Percentiles rank a stretch among this genome's conserved stretches.
phyloP scores from a whole-genome alignment of 2,113 vertebrate genomes.

The Tapirus terrestris region DNA sequence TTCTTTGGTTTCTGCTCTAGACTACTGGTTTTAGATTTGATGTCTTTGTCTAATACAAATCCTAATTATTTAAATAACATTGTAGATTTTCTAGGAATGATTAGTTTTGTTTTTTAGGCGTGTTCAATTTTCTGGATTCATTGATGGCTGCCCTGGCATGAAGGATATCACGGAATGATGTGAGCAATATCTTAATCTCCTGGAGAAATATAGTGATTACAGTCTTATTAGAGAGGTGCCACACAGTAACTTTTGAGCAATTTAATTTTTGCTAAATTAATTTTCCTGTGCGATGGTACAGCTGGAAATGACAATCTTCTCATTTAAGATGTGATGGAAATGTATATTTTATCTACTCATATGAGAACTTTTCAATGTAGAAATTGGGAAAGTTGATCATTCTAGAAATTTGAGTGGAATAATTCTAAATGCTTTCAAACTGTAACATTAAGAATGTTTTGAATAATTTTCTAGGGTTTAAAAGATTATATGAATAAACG shows the following conservation, averaged over 20 bases:
- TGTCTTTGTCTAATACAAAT: constrained; percentile 39
- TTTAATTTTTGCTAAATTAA: constrained; percentile 33
- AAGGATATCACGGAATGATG: neutral
- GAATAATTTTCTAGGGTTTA: neutral
- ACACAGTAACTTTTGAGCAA: neutral
- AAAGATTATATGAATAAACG: neutral
- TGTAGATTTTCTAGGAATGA: neutral
- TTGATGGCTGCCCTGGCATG: neutral
- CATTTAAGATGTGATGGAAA: neutral
- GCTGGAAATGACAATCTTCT: neutral
- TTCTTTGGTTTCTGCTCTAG: neutral
- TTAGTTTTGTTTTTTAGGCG: neutral
- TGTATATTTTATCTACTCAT: neutral
- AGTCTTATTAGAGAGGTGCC: neutral
- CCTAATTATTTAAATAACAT: neutral
- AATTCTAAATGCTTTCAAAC: constrained; percentile 2
- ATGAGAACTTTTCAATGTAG: neutral
- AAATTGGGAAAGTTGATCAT: neutral
- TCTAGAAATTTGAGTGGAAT: neutral
- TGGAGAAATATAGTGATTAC: neutral
- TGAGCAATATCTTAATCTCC: neutral
- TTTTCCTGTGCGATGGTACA: neutral
- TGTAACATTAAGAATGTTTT: neutral
- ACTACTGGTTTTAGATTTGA: constrained; percentile 6
- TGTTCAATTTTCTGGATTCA: neutral